Percentiles rank a stretch among this genome's conserved stretches.
Evolutionary conservation across 2,888 invertebrate species (phyloP).

Genomic region (Conistra vaccinii): DNA sequence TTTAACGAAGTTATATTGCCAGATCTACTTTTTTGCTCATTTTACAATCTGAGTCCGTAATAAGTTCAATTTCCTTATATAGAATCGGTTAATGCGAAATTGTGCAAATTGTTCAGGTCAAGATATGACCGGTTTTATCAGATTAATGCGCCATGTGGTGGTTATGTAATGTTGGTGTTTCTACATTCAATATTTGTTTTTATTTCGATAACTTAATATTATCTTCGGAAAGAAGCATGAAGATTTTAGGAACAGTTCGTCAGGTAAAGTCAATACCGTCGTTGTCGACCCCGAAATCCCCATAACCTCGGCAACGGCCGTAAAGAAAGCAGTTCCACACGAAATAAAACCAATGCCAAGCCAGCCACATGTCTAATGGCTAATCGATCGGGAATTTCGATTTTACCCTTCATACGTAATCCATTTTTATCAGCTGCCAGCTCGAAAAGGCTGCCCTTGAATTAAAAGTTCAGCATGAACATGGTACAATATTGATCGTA

Average conservation of each 20-base stretch:
- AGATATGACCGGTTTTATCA: conserved; percentile 41
- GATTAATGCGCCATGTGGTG: conserved; percentile 23
- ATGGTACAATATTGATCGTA: conserved; percentile 78
- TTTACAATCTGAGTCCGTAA: conserved; percentile 8
- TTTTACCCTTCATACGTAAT: conserved; percentile 51
- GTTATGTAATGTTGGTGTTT: conserved; percentile 26
- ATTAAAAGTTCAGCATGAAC: conserved; percentile 72
- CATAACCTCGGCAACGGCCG: neutral
- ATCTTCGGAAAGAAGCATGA: neutral
- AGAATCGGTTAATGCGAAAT: conserved; percentile 22
- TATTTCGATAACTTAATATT: neutral
- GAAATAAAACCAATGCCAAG: conserved; percentile 12
- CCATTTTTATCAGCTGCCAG: conserved; percentile 59
- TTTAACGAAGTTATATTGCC: conserved; percentile 2
- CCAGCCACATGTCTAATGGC: conserved; percentile 18
- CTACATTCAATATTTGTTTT: conserved; percentile 8
- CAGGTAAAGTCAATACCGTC: neutral
- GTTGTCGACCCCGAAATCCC: conserved; percentile 16
- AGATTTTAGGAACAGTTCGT: neutral
- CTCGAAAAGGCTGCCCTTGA: conserved; percentile 73
- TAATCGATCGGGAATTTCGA: conserved; percentile 44
- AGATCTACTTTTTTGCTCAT: conserved; percentile 12
- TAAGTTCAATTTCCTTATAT: conserved; percentile 40
- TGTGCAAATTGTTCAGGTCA: conserved; percentile 28
- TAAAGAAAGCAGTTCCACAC: conserved; percentile 27